Conservation (phyloP, 2,797 vertebrate genomes). For the Pagetopsis macropterus region DNA sequence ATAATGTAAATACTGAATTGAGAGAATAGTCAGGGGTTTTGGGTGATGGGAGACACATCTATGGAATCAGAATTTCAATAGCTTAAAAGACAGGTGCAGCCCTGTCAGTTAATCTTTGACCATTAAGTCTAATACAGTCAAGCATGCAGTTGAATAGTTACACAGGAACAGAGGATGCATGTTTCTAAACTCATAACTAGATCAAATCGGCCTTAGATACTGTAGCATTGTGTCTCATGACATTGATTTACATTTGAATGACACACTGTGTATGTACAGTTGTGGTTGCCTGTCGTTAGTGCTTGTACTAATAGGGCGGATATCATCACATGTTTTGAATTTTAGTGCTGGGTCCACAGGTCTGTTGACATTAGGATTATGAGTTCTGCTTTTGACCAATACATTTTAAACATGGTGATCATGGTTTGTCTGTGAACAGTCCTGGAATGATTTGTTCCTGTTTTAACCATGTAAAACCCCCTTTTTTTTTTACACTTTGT, state of each 20-base stretch:
- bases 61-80: no score
- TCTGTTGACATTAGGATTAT: slow-evolving; percentile 5
- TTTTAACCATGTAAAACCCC: no score
- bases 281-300: not conserved
- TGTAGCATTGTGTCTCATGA: not conserved
- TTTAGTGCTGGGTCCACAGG: not conserved
- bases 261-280: not conserved
- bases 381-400: not conserved
- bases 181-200: slow-evolving; percentile 1
- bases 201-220: not conserved
- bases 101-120: not conserved
- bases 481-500: no score
- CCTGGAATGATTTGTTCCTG: no score
- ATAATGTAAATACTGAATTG: no score
- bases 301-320: not conserved
- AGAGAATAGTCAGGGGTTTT: no score
- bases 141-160: not conserved
- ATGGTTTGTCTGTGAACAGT: not conserved
- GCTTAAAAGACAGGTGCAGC: not conserved
- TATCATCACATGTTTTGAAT: not conserved
- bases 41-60: no score
- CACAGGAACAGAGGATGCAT: not conserved
- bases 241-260: not conserved
- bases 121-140: not conserved
- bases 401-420: not conserved